Conservation (phyloP, 2,888 invertebrate genomes). For the Noctua pronuba region DNA sequence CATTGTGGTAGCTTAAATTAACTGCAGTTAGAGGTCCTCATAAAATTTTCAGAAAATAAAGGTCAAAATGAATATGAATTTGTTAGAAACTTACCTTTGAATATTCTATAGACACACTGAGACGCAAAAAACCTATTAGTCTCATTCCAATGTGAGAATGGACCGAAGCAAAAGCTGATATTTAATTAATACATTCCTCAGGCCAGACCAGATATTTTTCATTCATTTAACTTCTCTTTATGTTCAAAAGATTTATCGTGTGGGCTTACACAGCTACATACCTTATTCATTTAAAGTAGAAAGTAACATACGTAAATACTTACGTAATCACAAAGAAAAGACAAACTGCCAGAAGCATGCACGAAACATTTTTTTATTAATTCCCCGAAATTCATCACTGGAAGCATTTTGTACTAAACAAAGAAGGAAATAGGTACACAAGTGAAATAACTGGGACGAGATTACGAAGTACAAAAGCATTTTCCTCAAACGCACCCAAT, state of each 20-base stretch:
- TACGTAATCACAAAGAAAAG: constrained; percentile 3
- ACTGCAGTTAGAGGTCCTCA: not conserved
- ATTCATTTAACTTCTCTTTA: constrained; percentile 32
- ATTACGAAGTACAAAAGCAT: constrained; percentile 72
- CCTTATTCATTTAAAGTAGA: not conserved
- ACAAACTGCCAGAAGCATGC: constrained; percentile 5
- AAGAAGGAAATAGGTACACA: constrained; percentile 58
- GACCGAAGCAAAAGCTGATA: constrained; percentile 15
- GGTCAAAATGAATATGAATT: not conserved
- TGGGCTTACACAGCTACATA: not conserved
- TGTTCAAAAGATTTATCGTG: constrained; percentile 11
- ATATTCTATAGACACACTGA: not conserved
- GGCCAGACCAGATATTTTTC: constrained; percentile 27
- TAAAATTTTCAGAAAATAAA: not conserved
- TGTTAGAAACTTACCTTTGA: not conserved
- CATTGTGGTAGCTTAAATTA: not conserved
- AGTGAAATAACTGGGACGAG: constrained; percentile 72
- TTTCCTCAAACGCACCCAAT: constrained; percentile 70
- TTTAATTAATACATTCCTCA: constrained; percentile 47
- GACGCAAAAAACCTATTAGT: constrained; percentile 19
- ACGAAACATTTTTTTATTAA: constrained; percentile 35
- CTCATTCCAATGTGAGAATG: constrained; percentile 11
- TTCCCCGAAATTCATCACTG: constrained; percentile 48
- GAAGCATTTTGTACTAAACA: constrained; percentile 61
- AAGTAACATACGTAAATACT: not conserved